Evolutionary conservation across 2,797 vertebrate genomes (phyloP).

Genomic region (Adelosebastes latens): DNA sequence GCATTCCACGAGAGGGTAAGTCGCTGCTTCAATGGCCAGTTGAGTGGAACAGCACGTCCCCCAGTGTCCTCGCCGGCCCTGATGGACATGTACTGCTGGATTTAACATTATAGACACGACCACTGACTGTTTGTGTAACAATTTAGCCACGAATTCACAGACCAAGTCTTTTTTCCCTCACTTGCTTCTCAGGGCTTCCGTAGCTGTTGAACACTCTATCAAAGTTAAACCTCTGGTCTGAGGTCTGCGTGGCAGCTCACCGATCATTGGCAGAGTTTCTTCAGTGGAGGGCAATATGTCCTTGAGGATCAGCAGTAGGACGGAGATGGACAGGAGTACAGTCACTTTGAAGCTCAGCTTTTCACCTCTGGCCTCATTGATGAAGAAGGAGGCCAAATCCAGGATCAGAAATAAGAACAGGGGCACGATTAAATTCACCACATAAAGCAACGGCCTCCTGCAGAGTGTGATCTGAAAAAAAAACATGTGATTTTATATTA

Average conservation of each 20-base stretch:
- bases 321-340: conserved; percentile 84
- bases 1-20: too few relatives aligned
- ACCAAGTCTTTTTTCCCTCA: too few relatives aligned
- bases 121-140: too few relatives aligned
- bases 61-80: too few relatives aligned
- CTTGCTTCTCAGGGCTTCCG: background rate
- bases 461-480: conserved; percentile 38
- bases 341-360: conserved; percentile 87
- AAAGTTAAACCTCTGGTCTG: background rate
- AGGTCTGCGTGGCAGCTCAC: conserved; percentile 54
- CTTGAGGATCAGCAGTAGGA: conserved; percentile 85
- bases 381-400: conserved; percentile 83
- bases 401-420: conserved; percentile 80
- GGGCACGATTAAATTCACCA: conserved; percentile 84
- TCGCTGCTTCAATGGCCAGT: too few relatives aligned
- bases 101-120: too few relatives aligned
- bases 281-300: conserved; percentile 86
- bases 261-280: conserved; percentile 79
- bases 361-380: conserved; percentile 76
- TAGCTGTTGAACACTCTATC: background rate
- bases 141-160: too few relatives aligned
- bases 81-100: too few relatives aligned
- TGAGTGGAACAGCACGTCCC: too few relatives aligned
- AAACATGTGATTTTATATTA: background rate
- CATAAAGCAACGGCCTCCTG: conserved; percentile 68